These are phyloP conservation scores for Mirounga angustirostris DNA, from an alignment of 2,113 vertebrate genomes.

Conservation along the genomic window DNA sequence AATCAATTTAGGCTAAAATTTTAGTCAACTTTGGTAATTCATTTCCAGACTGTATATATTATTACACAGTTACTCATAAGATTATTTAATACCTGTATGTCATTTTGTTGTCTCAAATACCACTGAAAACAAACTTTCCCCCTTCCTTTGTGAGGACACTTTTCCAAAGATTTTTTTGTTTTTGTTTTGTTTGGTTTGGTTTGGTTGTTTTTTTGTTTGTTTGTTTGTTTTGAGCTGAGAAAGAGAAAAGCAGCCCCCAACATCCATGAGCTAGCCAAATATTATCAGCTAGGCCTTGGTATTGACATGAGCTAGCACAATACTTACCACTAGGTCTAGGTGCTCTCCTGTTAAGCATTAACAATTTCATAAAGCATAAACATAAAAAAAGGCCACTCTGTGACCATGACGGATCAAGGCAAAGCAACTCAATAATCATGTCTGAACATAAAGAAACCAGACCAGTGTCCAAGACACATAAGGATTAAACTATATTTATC, in stretches of 20 bases:
- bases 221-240: neutral
- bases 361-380: neutral
- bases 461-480: neutral
- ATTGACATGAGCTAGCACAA: neutral
- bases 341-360: neutral
- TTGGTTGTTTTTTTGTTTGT: neutral
- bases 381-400: neutral
- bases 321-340: neutral
- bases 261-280: neutral
- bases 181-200: neutral
- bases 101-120: neutral
- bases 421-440: neutral
- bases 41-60: neutral
- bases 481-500: neutral
- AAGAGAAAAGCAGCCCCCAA: neutral
- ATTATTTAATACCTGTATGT: neutral
- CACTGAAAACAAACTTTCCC: neutral
- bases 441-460: neutral
- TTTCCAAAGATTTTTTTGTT: neutral
- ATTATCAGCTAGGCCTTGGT: neutral
- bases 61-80: neutral
- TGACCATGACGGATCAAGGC: neutral
- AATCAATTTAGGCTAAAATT: neutral
- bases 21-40: neutral
- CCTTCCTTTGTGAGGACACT: neutral